Percentiles rank a stretch among this genome's conserved stretches.
Evolutionary conservation across 1,140 invertebrate species (phyloP).

Genomic region (Frieseomelitta varia): DNA sequence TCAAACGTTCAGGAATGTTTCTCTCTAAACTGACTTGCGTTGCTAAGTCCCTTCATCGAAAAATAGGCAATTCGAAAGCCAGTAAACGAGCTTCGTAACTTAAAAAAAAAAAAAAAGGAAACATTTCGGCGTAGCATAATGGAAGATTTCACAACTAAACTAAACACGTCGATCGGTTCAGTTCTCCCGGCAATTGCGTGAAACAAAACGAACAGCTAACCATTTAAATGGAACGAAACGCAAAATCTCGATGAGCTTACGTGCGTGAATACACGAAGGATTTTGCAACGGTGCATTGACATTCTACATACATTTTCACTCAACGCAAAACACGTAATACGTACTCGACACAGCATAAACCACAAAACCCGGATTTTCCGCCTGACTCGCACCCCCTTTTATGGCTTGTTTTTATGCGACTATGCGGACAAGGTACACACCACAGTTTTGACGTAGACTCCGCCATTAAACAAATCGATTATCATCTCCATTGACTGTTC

Average conservation of each 20-base stretch:
- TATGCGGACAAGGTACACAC: neutral
- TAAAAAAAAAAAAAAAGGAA: neutral
- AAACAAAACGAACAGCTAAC: neutral
- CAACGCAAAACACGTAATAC: neutral
- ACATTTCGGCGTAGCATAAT: neutral
- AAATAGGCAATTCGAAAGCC: neutral
- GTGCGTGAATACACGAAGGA: neutral
- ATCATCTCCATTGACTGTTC: too few species aligned
- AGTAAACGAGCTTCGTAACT: too few species aligned
- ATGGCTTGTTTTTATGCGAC: neutral
- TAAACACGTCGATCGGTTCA: neutral
- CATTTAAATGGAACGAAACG: constrained; percentile 3
- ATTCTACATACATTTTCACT: constrained; percentile 17
- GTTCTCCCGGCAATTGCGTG: neutral
- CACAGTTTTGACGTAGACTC: neutral
- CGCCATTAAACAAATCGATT: neutral
- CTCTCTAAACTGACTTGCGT: too few species aligned
- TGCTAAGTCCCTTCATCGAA: too few species aligned
- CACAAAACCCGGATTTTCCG: neutral
- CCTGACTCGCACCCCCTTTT: neutral
- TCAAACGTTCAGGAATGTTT: too few species aligned
- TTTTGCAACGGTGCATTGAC: neutral
- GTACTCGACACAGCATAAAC: neutral
- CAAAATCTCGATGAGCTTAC: neutral
- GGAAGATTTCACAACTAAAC: neutral